These are phyloP conservation scores for Hyposoter dolosus DNA, from an alignment of 2,888 invertebrate species.

Conservation along the genomic window DNA sequence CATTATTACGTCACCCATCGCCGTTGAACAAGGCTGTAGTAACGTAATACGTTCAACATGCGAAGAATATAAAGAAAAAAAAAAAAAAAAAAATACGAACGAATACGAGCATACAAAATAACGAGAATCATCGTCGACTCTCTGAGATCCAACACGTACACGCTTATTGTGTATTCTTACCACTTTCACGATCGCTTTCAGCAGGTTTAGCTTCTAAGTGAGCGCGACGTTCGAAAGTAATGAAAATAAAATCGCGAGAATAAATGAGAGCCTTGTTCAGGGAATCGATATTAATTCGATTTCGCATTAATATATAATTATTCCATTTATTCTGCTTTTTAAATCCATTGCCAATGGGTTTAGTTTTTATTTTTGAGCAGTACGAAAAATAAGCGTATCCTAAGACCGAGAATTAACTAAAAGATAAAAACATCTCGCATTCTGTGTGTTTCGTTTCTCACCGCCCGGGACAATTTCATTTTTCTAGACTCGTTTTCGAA, in stretches of 20 bases:
- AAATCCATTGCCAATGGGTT: neutral
- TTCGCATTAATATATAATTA: slow-evolving; percentile 2
- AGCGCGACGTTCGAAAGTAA: slow-evolving; percentile 18
- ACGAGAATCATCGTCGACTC: slow-evolving; percentile 31
- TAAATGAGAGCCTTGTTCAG: slow-evolving; percentile 1
- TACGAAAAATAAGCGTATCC: neutral
- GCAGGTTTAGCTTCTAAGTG: slow-evolving; percentile 7
- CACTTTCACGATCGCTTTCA: slow-evolving; percentile 11
- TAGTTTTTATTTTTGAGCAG: neutral
- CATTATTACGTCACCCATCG: neutral
- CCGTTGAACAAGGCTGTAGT: slow-evolving; percentile 14
- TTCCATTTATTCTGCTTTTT: neutral
- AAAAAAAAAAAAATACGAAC: neutral
- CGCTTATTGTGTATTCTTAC: slow-evolving; percentile 8
- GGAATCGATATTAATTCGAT: neutral
- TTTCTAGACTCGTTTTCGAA: slow-evolving; percentile 59
- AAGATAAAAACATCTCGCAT: slow-evolving; percentile 3
- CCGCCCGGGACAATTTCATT: slow-evolving; percentile 57
- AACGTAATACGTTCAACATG: slow-evolving; percentile 12
- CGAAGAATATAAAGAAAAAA: neutral
- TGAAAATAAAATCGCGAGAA: slow-evolving; percentile 29
- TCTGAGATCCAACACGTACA: slow-evolving; percentile 31
- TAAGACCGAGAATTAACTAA: neutral
- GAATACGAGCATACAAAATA: slow-evolving; percentile 37
- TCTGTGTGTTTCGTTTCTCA: slow-evolving; percentile 14